phyloP scores from a whole-genome alignment of 2,113 vertebrate species.

The Puma concolor region DNA sequence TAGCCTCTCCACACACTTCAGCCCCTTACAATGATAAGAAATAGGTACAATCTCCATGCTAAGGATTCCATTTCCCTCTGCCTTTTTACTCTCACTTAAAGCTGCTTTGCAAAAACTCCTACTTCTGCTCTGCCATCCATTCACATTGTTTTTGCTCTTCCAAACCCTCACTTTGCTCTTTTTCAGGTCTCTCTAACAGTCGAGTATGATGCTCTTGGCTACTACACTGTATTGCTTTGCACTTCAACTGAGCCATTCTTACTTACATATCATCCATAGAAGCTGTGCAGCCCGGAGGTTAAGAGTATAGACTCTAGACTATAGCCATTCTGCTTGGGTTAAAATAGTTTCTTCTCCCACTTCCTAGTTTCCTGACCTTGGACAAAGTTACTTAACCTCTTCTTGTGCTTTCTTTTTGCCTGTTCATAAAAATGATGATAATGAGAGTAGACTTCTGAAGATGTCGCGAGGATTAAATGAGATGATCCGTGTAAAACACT shows the following conservation, averaged over 20 bases:
- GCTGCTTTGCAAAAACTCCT: background rate
- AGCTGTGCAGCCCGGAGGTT: background rate
- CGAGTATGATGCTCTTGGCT: background rate
- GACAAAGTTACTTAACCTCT: conserved; percentile 32
- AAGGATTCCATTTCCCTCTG: background rate
- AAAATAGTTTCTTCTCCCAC: background rate
- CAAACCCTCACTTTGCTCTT: background rate
- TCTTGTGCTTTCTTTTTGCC: background rate
- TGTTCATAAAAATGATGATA: conserved; percentile 45
- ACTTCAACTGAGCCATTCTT: background rate
- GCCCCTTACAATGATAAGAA: background rate
- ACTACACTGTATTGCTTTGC: background rate
- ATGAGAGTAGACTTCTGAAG: background rate
- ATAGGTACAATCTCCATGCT: background rate
- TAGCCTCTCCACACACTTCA: background rate
- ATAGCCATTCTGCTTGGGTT: background rate
- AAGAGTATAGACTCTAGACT: background rate
- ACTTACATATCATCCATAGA: background rate
- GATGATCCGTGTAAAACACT: conserved; percentile 25
- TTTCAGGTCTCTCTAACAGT: background rate
- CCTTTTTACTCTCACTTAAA: background rate
- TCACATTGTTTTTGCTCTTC: background rate
- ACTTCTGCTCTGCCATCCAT: background rate
- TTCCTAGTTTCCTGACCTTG: background rate
- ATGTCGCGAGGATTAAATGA: background rate